phyloP scores from a whole-genome alignment of 2,888 invertebrate species.

The Agapetus fuscipes region DNA sequence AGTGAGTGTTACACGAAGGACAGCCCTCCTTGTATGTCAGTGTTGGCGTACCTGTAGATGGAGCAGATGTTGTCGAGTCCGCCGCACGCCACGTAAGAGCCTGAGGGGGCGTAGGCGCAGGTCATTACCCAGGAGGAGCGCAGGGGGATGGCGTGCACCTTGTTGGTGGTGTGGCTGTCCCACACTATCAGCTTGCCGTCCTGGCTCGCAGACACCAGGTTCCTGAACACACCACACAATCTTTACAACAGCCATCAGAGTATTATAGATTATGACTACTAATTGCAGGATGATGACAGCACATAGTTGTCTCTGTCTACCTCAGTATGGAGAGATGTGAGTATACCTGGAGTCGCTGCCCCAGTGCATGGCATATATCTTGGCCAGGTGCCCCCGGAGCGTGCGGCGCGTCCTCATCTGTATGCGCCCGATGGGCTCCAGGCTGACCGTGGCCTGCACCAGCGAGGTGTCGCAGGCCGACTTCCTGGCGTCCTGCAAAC shows the following conservation, averaged over 20 bases:
- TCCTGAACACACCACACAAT: slow-evolving; percentile 45
- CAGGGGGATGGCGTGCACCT: slow-evolving; percentile 98
- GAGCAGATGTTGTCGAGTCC: slow-evolving; percentile 99
- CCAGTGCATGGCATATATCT: slow-evolving; percentile 99
- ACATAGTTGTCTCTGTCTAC: too few relatives aligned
- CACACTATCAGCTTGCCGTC: slow-evolving; percentile 99
- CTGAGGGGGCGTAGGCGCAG: slow-evolving; percentile 99
- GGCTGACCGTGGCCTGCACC: slow-evolving; percentile 90
- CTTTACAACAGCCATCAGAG: background rate
- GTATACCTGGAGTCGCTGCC: slow-evolving; percentile 83
- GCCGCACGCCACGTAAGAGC: slow-evolving; percentile 98
- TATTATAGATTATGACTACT: background rate
- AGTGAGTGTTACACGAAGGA: too few relatives aligned
- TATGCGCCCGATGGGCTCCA: slow-evolving; percentile 98
- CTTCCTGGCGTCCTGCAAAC: slow-evolving; percentile 82
- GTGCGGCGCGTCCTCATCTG: slow-evolving; percentile 99
- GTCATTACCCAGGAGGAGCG: slow-evolving; percentile 99
- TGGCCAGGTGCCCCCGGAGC: slow-evolving; percentile 97
- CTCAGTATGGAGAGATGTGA: background rate
- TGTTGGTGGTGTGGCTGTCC: slow-evolving; percentile 99
- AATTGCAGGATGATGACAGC: background rate
- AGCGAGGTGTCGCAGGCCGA: slow-evolving; percentile 98
- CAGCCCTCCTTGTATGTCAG: background rate
- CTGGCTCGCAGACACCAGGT: slow-evolving; percentile 98
- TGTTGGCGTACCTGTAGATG: slow-evolving; percentile 58